Percentiles rank a stretch among this genome's conserved stretches.
Evolutionary conservation across 2,113 vertebrate genomes (phyloP).

Genomic region (Dunckerocampus dactyliophorus): DNA sequence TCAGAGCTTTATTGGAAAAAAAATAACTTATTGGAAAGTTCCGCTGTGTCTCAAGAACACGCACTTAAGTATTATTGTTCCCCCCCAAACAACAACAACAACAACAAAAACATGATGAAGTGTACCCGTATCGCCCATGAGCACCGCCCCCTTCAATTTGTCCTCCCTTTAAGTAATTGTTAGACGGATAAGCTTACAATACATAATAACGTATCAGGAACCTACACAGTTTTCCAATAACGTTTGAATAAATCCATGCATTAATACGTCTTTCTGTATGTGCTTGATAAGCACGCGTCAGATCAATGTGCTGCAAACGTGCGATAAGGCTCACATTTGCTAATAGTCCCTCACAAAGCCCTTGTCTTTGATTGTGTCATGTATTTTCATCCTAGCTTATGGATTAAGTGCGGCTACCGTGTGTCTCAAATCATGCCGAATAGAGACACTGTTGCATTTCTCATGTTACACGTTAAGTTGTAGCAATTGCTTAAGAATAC

Average conservation of each 20-base stretch:
- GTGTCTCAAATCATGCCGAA: slow-evolving; percentile 18
- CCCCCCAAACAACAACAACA: not conserved
- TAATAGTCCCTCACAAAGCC: slow-evolving; percentile 46
- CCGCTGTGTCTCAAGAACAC: slow-evolving; percentile 14
- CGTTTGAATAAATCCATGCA: slow-evolving; percentile 35
- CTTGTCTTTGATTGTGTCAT: slow-evolving; percentile 49
- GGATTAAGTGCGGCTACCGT: slow-evolving; percentile 28
- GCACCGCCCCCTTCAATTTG: slow-evolving; percentile 35
- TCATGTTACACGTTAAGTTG: not conserved
- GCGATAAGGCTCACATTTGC: slow-evolving; percentile 59
- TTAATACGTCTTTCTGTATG: slow-evolving; percentile 51
- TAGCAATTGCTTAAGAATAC: not conserved
- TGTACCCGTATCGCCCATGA: not conserved
- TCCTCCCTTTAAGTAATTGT: slow-evolving; percentile 38
- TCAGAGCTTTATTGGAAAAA: slow-evolving; percentile 28
- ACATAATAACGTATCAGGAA: slow-evolving; percentile 33
- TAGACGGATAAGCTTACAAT: slow-evolving; percentile 52
- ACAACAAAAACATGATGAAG: not conserved
- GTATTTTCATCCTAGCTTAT: slow-evolving; percentile 19
- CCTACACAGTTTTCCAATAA: slow-evolving; percentile 27
- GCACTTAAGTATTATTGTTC: slow-evolving; percentile 18
- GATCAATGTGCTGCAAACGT: slow-evolving; percentile 49
- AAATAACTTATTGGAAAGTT: slow-evolving; percentile 13
- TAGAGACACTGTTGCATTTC: slow-evolving; percentile 13
- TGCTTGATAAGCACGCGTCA: slow-evolving; percentile 57